A percentile compares a stretch with the other conserved stretches of the same genome.
Evolutionary conservation across 2,888 invertebrate genomes (phyloP).

Genomic region (Smittia aterrima): DNA sequence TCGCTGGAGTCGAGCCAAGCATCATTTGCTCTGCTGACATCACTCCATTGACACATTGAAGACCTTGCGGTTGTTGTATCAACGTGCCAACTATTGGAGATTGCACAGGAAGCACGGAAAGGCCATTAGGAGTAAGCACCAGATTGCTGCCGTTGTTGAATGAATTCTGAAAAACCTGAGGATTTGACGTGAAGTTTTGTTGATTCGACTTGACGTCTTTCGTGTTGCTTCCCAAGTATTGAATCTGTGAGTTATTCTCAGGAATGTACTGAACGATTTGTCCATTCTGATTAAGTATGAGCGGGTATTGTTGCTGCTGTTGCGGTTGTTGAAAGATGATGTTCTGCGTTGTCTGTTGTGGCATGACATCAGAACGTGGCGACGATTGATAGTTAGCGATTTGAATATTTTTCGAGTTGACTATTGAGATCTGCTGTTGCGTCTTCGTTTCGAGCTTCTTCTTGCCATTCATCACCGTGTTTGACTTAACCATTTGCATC

Average conservation of each 20-base stretch:
- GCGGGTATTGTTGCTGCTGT: slow-evolving; percentile 56
- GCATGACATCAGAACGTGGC: background rate
- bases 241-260: slow-evolving; percentile 41
- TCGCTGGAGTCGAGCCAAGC: slow-evolving; percentile 61
- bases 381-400: slow-evolving; percentile 29
- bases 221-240: slow-evolving; percentile 63
- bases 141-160: slow-evolving; percentile 62
- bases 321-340: slow-evolving; percentile 50
- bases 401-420: slow-evolving; percentile 38
- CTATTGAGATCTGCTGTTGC: slow-evolving; percentile 32
- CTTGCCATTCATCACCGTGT: background rate
- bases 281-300: slow-evolving; percentile 51
- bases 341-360: slow-evolving; percentile 11
- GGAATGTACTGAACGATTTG: slow-evolving; percentile 47
- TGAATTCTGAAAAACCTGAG: slow-evolving; percentile 61
- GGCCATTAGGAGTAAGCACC: slow-evolving; percentile 58
- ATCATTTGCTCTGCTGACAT: slow-evolving; percentile 61
- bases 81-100: slow-evolving; percentile 59
- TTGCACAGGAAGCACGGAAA: slow-evolving; percentile 56
- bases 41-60: slow-evolving; percentile 53
- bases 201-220: slow-evolving; percentile 62
- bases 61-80: slow-evolving; percentile 60
- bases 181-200: slow-evolving; percentile 53
- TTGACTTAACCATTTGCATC: background rate
- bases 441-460: slow-evolving; percentile 28